phyloP scores from a whole-genome alignment of 1,140 invertebrate genomes.

The Bradysia coprophila region DNA sequence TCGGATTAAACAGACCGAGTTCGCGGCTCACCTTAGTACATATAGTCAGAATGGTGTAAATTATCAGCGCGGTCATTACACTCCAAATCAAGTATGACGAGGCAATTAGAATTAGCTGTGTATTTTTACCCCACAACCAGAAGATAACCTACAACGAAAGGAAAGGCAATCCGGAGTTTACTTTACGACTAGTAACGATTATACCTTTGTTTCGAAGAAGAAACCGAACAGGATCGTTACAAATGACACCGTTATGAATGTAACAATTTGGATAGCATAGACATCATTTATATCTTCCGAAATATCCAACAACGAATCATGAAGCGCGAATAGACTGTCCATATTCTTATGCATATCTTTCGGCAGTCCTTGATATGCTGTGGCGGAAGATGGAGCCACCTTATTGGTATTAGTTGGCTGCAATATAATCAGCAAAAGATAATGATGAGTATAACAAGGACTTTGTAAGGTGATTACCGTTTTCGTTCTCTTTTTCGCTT shows the following conservation, averaged over 20 bases:
- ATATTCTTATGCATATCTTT: not conserved
- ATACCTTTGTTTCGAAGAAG: conserved; percentile 20
- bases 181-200: conserved; percentile 14
- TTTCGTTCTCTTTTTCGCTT: no score
- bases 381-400: not conserved
- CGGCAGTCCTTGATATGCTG: not conserved
- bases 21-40: no score
- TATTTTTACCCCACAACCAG: conserved; percentile 12
- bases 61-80: conserved; percentile 6
- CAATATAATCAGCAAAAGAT: no score
- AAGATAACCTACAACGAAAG: conserved; percentile 15
- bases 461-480: no score
- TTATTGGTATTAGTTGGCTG: no score
- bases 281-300: conserved; percentile 10
- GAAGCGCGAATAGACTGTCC: conserved; percentile 1
- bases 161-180: conserved; percentile 14
- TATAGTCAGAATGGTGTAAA: conserved; percentile 18
- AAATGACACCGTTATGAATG: conserved; percentile 21
- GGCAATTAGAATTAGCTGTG: not conserved
- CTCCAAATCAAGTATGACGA: conserved; percentile 1
- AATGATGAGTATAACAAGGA: no score
- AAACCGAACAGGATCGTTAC: conserved; percentile 20
- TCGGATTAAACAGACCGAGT: no score
- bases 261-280: conserved; percentile 19
- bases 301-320: not conserved